Evolutionary conservation across 2,113 vertebrate genomes (phyloP), one percentile per base, ranked within the genome.

Genomic region (Aspidoscelis tigris): DNA sequence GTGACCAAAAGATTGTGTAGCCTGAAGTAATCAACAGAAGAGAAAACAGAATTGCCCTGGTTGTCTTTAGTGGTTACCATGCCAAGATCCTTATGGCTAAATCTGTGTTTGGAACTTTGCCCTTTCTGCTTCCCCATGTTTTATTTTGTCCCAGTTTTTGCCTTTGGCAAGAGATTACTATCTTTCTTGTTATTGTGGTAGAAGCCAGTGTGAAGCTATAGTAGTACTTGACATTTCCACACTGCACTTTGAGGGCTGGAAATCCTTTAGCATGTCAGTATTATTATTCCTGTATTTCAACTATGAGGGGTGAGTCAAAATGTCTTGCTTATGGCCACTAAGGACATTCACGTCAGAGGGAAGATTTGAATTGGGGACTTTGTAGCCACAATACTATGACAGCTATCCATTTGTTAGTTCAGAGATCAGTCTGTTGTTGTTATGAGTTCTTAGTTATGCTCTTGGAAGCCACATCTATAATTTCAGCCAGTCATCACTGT

Each of bases 331-430:
- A 53, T 41, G 16, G 10, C 18, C 55, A 71, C 16, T 10, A 64
- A 14, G 12, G 78, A 43, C 50, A 21, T 79, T 50, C 33, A 26
- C 65, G 21, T 12, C n/a, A 50, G 61, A 65, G 26, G 21, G n/a
- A 79, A 79, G 26, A 65, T 84, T 77, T 70, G 39, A 78, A 84
- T 26, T 64, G 24, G 55, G 16, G 16, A 18, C 47, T 21, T 64
- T 7, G 47, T 68, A 70, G 26, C 64, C 26, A 70, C 33, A 69
- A 4, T 58, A 10, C 14, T 11, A n/a, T 39, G 10, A 22, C 39
- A 72, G 58, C 7, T 79, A 26, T 26, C 9, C 16, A 11, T 39
- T 61, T 53, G 55, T 64, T 73, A 16, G 65, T 73, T 14, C 43
- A 64, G 18, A 72, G 5, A 73, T 47, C 24, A 70, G 47, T 16